These are phyloP conservation scores for Goniozus legneri DNA, from an alignment of 1,140 invertebrate genomes.

Conservation along the genomic window DNA sequence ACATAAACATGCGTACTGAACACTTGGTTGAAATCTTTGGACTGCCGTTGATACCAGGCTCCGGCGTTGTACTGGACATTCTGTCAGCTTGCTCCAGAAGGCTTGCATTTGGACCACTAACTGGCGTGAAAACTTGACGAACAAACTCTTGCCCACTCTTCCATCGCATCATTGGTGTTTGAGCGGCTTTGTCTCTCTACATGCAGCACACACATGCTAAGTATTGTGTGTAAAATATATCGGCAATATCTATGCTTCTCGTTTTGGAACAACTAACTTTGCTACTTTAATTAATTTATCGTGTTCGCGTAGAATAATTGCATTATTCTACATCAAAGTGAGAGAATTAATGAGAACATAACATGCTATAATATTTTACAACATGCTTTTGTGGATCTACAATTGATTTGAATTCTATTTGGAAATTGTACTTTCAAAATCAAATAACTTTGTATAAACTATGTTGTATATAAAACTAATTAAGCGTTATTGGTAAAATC, in stretches of 20 bases:
- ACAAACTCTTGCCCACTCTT: slow-evolving; percentile 50
- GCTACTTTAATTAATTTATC: no score
- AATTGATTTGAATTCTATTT: no score
- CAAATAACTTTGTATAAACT: no score
- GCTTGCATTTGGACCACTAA: slow-evolving; percentile 42
- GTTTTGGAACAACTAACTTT: no score
- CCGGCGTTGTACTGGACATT: slow-evolving; percentile 43
- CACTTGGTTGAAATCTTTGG: slow-evolving; percentile 37
- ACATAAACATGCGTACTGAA: slow-evolving; percentile 53
- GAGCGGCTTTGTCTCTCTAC: slow-evolving; percentile 46
- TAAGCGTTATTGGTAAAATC: no score
- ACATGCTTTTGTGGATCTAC: no score
- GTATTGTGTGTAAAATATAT: slow-evolving; percentile 40
- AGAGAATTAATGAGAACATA: no score
- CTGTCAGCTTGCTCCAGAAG: slow-evolving; percentile 46
- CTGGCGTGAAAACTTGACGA: slow-evolving; percentile 38
- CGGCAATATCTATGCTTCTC: slow-evolving; percentile 4
- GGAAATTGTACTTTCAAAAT: no score
- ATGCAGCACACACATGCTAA: slow-evolving; percentile 55
- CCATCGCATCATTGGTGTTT: slow-evolving; percentile 42
- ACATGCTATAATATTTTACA: no score
- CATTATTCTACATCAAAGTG: no score
- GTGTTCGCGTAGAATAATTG: no score
- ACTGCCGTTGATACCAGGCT: slow-evolving; percentile 39
- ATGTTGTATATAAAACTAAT: no score